Conservation (phyloP, 2,113 vertebrate genomes). For the Zapus hudsonius region DNA sequence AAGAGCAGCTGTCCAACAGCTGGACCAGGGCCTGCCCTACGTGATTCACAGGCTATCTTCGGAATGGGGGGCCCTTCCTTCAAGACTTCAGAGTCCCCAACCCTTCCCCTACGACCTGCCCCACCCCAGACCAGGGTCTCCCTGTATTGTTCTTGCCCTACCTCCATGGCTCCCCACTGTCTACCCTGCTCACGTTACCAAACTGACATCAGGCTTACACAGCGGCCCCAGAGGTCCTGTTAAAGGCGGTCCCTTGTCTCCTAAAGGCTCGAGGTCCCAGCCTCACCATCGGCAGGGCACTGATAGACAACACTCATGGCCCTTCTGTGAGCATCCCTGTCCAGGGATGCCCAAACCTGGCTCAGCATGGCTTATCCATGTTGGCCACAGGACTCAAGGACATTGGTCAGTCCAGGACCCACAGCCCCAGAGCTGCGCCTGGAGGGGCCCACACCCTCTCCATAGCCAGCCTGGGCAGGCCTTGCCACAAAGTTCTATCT, state of each 20-base stretch:
- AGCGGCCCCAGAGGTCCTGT: neutral
- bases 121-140: neutral
- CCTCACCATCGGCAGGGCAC: neutral
- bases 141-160: neutral
- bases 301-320: neutral
- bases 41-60: neutral
- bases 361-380: neutral
- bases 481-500: slow-evolving; percentile 82
- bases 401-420: too few species aligned
- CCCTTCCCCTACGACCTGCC: neutral
- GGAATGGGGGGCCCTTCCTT: neutral
- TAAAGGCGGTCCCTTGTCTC: neutral
- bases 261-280: neutral
- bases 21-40: neutral
- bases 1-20: neutral
- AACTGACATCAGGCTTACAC: neutral
- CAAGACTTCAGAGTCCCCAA: neutral
- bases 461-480: neutral
- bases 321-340: too few species aligned
- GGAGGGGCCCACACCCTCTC: neutral
- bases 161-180: neutral
- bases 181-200: neutral
- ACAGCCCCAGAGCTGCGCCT: fast-evolving
- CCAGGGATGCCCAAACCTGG: neutral
- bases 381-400: neutral